Evolutionary conservation across 2,888 invertebrate genomes (phyloP).

Genomic region (Amphiduros pacificus): DNA sequence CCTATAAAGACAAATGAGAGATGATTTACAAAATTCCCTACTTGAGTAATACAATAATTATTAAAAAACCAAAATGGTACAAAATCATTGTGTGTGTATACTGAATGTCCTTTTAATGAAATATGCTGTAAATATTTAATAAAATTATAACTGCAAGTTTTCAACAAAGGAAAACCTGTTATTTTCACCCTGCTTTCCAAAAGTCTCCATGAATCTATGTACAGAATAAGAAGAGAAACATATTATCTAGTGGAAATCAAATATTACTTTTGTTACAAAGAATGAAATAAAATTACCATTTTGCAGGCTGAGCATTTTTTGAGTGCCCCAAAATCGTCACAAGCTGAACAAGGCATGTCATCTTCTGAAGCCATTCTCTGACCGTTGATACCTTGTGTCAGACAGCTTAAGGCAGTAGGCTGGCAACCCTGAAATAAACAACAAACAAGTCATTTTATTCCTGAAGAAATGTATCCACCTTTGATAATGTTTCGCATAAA

Average conservation of each 20-base stretch:
- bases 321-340: slow-evolving; percentile 66
- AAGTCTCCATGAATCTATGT: not conserved
- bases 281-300: slow-evolving; percentile 44
- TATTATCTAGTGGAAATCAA: no score
- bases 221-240: no score
- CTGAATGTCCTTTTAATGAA: not conserved
- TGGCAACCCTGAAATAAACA: slow-evolving; percentile 55
- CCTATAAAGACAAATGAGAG: slow-evolving; percentile 53
- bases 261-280: not conserved
- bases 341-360: slow-evolving; percentile 45
- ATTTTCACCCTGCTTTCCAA: not conserved
- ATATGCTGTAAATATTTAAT: not conserved
- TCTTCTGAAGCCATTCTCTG: slow-evolving; percentile 67
- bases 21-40: not conserved
- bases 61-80: not conserved
- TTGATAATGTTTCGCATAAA: no score
- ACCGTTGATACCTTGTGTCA: slow-evolving; percentile 84
- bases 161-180: not conserved
- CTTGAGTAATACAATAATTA: not conserved
- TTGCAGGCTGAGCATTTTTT: slow-evolving; percentile 96
- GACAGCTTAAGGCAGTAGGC: slow-evolving; percentile 71
- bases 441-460: not conserved
- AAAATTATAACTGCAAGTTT: not conserved
- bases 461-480: not conserved
- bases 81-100: not conserved